Conservation (phyloP, 2,888 invertebrate species). For the Laothoe populi region DNA sequence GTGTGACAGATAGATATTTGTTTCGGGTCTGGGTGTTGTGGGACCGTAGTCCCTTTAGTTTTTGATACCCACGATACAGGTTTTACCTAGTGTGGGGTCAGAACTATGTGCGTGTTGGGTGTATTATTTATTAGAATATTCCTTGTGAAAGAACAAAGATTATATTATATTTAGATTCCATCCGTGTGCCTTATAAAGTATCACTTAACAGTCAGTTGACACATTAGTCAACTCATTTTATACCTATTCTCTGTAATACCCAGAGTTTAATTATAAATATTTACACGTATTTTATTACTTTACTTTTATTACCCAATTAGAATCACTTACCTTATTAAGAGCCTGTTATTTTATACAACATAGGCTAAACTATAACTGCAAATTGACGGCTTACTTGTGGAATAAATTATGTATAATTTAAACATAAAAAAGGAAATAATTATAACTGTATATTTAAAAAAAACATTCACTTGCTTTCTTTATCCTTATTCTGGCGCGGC, state of each 20-base stretch:
- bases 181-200: not conserved
- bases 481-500: too few relatives aligned
- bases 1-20: too few relatives aligned
- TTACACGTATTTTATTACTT: not conserved
- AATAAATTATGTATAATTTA: not conserved
- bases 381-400: not conserved
- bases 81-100: too few relatives aligned
- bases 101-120: too few relatives aligned
- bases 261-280: not conserved
- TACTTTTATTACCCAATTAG: not conserved
- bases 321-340: not conserved
- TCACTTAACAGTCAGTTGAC: not conserved
- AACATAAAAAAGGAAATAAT: not conserved
- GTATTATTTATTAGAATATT: too few relatives aligned
- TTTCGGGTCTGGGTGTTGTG: too few relatives aligned
- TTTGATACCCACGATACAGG: too few relatives aligned
- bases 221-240: not conserved
- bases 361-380: not conserved
- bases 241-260: not conserved
- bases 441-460: not conserved
- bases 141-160: not conserved
- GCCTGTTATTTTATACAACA: not conserved
- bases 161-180: not conserved
- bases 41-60: too few relatives aligned
- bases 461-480: constrained; percentile 1